Base-by-base conservation (phyloP, 2,888 invertebrate species). In the Callyntrura guangdongensis region DNA sequence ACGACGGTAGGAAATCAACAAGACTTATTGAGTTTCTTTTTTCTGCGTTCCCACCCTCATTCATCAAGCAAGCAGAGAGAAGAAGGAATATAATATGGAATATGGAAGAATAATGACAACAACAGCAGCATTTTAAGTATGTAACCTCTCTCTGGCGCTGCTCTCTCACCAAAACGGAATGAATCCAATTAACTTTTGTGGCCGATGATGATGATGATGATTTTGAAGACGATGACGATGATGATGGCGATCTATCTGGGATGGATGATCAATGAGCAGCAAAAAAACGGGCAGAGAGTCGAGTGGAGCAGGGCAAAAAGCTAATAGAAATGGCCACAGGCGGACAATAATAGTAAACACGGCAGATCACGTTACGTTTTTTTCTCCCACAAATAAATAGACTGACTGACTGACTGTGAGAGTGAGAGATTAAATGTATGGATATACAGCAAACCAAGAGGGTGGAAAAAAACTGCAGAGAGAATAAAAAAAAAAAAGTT, bases 1-100 rank as follows among this genome's bases (percentile, higher is more conserved):
- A 81, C 81, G 81, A 81, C 81, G 81, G 81, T 81, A 81, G 81
- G 81, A 81, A 81, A 81, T 81, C 81, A 81, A 81, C 59, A 61
- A 81, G 81, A 81, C 81, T 81, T 61, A 81, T 81, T 81, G 81
- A 61, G 61, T 61, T 81, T 81, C 81, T 36, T 81, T 81, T 74
- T n/a, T n/a, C 3, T 81, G 4, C 59, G 81, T 61, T 81, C 36
- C 81, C 81, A 81, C 81, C 81, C 81, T 81, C 81, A 81, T 81
- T 81, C 81, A 81, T 81, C 59, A 81, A 72, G 9, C 67, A 25
- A 69, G 25, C n/a, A 56, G 3, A 56, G 45, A 45, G 45, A 45
- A 17, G 45, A 36, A 12, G 67, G 12, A n/a, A n/a, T n/a, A n/a
- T 3, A 14, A 69, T 36, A 36, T 14, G 14, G 67, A 67, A 67